Conservation (phyloP, 2,113 vertebrate species). For the Ophthalmolycus amberensis region DNA sequence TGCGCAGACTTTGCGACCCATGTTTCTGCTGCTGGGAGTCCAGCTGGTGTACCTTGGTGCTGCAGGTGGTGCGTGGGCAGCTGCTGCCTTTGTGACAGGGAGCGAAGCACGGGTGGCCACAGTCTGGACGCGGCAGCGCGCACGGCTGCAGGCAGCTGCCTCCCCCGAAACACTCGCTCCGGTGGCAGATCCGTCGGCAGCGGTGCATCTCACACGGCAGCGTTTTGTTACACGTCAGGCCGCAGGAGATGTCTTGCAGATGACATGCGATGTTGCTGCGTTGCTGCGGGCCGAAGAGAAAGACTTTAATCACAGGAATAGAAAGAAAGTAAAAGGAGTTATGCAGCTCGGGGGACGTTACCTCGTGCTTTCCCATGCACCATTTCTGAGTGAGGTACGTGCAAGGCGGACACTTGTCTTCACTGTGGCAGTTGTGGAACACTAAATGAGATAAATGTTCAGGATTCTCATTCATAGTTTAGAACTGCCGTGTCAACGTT, state of each 20-base stretch:
- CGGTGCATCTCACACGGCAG: constrained; percentile 92
- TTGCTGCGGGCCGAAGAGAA: constrained; percentile 81
- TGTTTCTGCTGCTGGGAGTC: constrained; percentile 18
- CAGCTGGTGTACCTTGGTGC: constrained; percentile 86
- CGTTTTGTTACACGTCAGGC: constrained; percentile 89
- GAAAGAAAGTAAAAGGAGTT: neutral
- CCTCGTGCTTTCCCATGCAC: constrained; percentile 99
- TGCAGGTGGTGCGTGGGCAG: constrained; percentile 89
- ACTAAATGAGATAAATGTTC: constrained; percentile 81
- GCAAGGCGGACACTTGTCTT: constrained; percentile 97
- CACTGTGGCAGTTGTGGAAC: constrained; percentile 96
- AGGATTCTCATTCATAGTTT: neutral
- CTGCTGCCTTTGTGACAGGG: constrained; percentile 89
- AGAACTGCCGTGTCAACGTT: rapidly evolving
- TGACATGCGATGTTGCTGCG: constrained; percentile 98
- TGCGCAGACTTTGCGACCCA: constrained; percentile 30
- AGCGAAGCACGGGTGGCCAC: constrained; percentile 92
- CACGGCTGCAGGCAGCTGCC: constrained; percentile 93
- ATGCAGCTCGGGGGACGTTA: constrained; percentile 70
- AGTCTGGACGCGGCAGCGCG: constrained; percentile 85
- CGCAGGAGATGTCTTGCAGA: constrained; percentile 96
- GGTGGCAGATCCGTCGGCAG: constrained; percentile 95
- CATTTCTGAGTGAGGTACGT: constrained; percentile 97
- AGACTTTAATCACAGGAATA: neutral
- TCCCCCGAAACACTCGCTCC: constrained; percentile 89